Conservation (phyloP, 30 jellyfish, hydroid and myxozoan genomes). For the Phacellophora camtschatica region DNA sequence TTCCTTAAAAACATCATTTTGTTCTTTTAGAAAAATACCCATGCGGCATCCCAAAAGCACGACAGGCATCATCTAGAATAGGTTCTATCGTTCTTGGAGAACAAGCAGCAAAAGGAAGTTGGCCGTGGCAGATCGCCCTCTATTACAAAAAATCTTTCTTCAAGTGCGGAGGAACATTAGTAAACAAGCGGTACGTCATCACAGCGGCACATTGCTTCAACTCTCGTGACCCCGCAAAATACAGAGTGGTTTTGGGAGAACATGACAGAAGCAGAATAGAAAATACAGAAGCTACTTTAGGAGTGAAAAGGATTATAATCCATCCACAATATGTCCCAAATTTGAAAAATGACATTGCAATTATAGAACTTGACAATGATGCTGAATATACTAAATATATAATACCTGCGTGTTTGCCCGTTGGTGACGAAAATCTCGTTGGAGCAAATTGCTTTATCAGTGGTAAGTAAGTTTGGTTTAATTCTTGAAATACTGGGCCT, state of each 20-base stretch:
- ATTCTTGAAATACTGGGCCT: no score
- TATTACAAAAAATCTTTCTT: slow-evolving; percentile 28
- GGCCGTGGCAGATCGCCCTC: slow-evolving; percentile 99
- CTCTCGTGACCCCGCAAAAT: not conserved
- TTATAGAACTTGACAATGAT: slow-evolving; percentile 46
- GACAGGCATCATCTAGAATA: not conserved
- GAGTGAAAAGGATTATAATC: slow-evolving; percentile 28
- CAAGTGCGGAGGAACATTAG: slow-evolving; percentile 87
- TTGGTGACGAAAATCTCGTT: slow-evolving; percentile 7
- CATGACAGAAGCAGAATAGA: slow-evolving; percentile 53
- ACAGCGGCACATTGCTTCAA: slow-evolving; percentile 89
- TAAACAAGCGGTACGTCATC: slow-evolving; percentile 44
- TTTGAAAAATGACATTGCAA: slow-evolving; percentile 59
- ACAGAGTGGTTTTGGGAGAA: slow-evolving; percentile 70
- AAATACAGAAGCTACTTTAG: slow-evolving; percentile 63
- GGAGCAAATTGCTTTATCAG: slow-evolving; percentile 79
- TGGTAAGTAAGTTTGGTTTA: slow-evolving; percentile 32
- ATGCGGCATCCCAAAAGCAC: slow-evolving; percentile 67
- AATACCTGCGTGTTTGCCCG: slow-evolving; percentile 83
- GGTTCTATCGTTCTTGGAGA: slow-evolving; percentile 59
- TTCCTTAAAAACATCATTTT: not conserved
- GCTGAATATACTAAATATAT: slow-evolving; percentile 39
- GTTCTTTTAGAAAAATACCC: slow-evolving; percentile 24
- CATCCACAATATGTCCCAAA: slow-evolving; percentile 48
- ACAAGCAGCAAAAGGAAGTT: slow-evolving; percentile 56